Evolutionary conservation across 2,113 vertebrate genomes (phyloP), one percentile per base, ranked within the genome.

Genomic region (Zosterops japonicus): DNA sequence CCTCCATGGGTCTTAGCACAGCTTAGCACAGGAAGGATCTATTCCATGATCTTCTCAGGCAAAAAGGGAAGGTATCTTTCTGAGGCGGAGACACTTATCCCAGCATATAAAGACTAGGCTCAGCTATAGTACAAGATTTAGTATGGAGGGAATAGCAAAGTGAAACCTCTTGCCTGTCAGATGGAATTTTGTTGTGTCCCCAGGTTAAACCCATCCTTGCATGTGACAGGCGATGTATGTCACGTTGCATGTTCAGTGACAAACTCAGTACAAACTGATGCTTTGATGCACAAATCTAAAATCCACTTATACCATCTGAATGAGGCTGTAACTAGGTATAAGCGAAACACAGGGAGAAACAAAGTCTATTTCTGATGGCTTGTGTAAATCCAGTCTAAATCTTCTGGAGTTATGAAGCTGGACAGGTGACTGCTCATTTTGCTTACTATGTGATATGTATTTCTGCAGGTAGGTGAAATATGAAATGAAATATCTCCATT

Each of bases 151-250:
- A 83, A 6, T 19, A 67, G 3, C 9, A 50, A 81, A 89, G 23
- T 55, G 25, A 84, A 89, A 74, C 1, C 81, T 65, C 31, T 65
- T 80, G 8, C 31, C 42, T 59, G 21, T 5, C 56, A 70, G 46
- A 46, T 15, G 60, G 21, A 76, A 53, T 31, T 77, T 8, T 49
- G 12, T 33, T 56, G 42, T 47, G n/a, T 35, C 28, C 22, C 12
- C 5, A 10, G 1, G 4, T 63, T 78, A 74, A 83, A 87, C 42
- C 61, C 8, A 65, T 57, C 28, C 8, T 72, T 81, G 33, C 11
- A 29, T 57, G 28, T 36, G 41, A 42, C 10, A 36, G 31, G 16
- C 60, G 61, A 25, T 0, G 0, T 11, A 12, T 46, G 69, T 47
- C 39, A 41, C 2, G 0, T 27, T 35, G 11, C 11, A 41, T 61